phyloP scores from a whole-genome alignment of 1,140 invertebrate species.

The Schlechtendalia chinensis region DNA sequence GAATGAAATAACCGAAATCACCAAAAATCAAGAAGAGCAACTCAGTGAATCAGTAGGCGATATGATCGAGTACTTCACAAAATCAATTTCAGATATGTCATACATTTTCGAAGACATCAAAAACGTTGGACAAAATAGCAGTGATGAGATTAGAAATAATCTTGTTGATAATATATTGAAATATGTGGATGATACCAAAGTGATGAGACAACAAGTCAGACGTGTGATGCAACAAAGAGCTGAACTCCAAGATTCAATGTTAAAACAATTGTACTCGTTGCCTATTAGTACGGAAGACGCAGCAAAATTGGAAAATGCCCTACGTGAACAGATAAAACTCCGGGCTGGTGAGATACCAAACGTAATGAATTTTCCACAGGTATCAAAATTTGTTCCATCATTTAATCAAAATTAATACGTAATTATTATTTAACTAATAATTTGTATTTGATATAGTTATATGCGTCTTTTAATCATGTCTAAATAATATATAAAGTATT shows the following conservation, averaged over 20 bases:
- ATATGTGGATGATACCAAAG: not conserved
- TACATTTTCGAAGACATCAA: constrained; percentile 4
- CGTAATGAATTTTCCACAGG: not conserved
- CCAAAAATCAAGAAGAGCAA: not conserved
- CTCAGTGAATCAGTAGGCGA: not conserved
- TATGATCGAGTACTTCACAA: not conserved
- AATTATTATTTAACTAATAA: not conserved
- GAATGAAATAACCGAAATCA: not conserved
- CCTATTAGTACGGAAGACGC: not conserved
- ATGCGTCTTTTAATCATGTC: not conserved
- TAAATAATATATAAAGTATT: constrained; percentile 4
- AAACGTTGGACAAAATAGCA: not conserved
- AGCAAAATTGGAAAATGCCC: not conserved
- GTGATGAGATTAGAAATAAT: not conserved
- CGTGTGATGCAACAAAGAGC: not conserved
- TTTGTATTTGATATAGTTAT: not conserved
- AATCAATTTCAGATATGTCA: not conserved
- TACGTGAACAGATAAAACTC: not conserved
- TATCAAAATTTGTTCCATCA: not conserved
- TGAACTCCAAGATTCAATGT: not conserved
- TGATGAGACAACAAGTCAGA: not conserved
- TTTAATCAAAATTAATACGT: not conserved
- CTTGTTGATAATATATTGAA: not conserved
- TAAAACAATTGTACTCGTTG: not conserved
- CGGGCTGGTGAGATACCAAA: not conserved